phyloP scores from a whole-genome alignment of 2,797 vertebrate species.

The Sciurus carolinensis region DNA sequence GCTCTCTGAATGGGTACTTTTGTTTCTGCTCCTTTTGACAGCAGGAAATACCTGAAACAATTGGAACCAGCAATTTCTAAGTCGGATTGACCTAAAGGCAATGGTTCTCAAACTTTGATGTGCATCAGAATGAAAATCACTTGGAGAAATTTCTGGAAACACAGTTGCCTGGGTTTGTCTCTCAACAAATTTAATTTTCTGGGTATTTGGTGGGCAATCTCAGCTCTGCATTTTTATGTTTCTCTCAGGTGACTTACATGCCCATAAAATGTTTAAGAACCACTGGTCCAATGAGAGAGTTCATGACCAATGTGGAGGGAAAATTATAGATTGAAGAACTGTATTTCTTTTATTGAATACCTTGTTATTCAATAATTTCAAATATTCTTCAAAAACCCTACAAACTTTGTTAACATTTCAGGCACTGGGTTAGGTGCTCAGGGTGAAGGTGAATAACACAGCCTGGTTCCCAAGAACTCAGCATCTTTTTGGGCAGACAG shows the following conservation, averaged over 20 bases:
- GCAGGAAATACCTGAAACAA: constrained; percentile 73
- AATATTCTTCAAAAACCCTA: neutral
- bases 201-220: neutral
- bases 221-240: neutral
- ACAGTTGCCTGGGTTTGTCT: neutral
- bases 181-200: neutral
- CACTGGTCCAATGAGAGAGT: neutral
- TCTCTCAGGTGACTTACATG: neutral
- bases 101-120: constrained; percentile 50
- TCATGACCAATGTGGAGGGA: neutral
- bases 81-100: constrained; percentile 31
- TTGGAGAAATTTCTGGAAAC: constrained; percentile 64
- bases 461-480: constrained; percentile 67
- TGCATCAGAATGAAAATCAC: constrained; percentile 37
- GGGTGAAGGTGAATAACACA: constrained; percentile 52
- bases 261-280: neutral
- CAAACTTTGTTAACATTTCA: constrained; percentile 65
- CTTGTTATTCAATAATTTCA: constrained; percentile 19
- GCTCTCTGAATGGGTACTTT: constrained; percentile 67
- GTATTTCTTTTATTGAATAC: neutral
- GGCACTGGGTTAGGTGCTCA: constrained; percentile 30
- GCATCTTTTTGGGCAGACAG: constrained; percentile 77
- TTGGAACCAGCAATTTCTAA: constrained; percentile 43
- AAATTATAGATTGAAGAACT: neutral
- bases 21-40: constrained; percentile 72